phyloP scores from a whole-genome alignment of 2,888 invertebrate genomes.

The Eupithecia inturbata region DNA sequence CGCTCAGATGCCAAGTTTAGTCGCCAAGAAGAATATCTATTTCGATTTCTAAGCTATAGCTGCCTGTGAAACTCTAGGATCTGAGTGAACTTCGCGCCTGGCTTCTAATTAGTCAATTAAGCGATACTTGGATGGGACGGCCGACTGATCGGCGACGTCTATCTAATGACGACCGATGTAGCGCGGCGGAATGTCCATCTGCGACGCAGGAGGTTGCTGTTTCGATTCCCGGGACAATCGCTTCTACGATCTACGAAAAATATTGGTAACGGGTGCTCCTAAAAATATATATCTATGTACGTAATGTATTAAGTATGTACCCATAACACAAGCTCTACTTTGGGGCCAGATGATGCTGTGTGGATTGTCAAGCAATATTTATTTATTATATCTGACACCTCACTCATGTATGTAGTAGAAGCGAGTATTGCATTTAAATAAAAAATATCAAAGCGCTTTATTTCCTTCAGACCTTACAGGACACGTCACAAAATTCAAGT shows the following conservation, averaged over 20 bases:
- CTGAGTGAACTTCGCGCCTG: too few species aligned
- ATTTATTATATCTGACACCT: too few species aligned
- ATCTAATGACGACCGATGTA: background rate
- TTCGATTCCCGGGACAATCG: too few species aligned
- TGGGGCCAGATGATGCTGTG: too few species aligned
- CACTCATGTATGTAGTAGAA: too few species aligned
- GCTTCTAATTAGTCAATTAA: background rate
- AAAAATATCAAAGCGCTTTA: too few species aligned
- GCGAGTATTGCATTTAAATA: too few species aligned
- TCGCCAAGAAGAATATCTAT: background rate
- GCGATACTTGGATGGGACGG: background rate
- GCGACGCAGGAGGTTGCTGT: too few species aligned
- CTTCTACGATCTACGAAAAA: background rate
- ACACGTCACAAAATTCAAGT: too few species aligned
- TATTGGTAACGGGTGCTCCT: background rate
- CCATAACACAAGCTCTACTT: background rate
- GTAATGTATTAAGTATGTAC: background rate
- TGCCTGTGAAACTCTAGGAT: background rate
- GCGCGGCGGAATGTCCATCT: background rate
- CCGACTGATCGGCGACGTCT: background rate
- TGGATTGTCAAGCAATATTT: too few species aligned
- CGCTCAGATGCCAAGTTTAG: background rate
- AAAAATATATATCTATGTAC: too few species aligned
- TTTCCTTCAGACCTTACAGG: too few species aligned
- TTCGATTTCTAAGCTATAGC: background rate